Base-by-base conservation (phyloP, 2,888 invertebrate species). In the Drosophila siamana region DNA sequence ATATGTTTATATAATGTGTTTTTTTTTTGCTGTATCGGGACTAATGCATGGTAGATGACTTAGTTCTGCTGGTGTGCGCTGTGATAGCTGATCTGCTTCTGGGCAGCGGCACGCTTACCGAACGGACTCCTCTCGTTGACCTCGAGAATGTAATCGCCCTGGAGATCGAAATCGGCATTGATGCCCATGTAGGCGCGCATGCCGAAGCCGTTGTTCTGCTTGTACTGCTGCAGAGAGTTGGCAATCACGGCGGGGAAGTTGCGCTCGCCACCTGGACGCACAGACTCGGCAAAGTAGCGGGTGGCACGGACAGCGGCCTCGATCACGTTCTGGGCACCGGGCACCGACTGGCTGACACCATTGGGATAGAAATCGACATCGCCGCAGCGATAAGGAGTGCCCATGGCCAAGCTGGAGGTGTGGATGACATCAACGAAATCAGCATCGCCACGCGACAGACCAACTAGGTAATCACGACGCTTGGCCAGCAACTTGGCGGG, bases 301-400 rank as follows among this genome's bases (percentile, higher is more conserved):
- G 90, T 80, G 16, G 92, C 89, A 19, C 88, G 89, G 69, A 89
- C 74, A 24, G 80, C 78, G 24, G 92, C 89, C 57, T 91, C 90
- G 15, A 92, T 64, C 22, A 92, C 84, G 33, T 91, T 89, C 33
- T 78, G 43, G 30, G 91, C 80, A 30, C 91, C 92, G 65, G 91
- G 88, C 8, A 79, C 90, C 38, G 78, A 78, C 26, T 81, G 71
- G 30, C 47, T 64, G n/a, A 83, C 88, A 13, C 91, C 92, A 43
- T 91, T 90, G 33, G 92, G 92, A 66, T 89, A 92, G 86, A 92
- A 92, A 43, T 92, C 92, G 72, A 81, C 90, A 73, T 92, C 89
- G 60, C 90, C 92, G 43, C 68, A 56, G 9, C 89, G 85, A 16
- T 67, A 22, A 13, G 67, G 60, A 0, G 82, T 86, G 28, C 91